Evolutionary conservation across 2,797 vertebrate species (phyloP).

Genomic region (Falco concolor): DNA sequence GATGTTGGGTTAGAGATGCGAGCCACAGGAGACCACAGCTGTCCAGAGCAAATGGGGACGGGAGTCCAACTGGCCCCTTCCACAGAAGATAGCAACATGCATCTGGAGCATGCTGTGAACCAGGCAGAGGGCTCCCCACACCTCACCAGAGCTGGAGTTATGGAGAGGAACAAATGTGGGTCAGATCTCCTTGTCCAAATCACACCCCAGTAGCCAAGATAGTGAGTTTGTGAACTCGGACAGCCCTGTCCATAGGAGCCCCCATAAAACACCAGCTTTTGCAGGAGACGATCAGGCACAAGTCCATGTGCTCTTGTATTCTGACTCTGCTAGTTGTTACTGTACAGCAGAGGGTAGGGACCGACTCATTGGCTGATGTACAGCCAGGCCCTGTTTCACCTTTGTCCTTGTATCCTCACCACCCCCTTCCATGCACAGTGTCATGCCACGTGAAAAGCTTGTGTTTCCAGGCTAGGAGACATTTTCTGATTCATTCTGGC

Average conservation of each 20-base stretch:
- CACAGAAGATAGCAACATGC: neutral
- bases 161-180: accelerated
- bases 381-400: neutral
- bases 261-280: neutral
- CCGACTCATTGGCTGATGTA: neutral
- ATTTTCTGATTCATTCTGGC: neutral
- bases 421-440: neutral
- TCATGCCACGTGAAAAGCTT: neutral
- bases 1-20: neutral
- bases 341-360: neutral
- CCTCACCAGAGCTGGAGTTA: neutral
- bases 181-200: neutral
- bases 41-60: neutral
- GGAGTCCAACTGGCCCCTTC: neutral
- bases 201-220: neutral
- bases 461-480: neutral
- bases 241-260: neutral
- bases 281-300: neutral
- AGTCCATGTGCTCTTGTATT: neutral
- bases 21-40: neutral
- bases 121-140: neutral
- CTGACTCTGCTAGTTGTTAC: neutral
- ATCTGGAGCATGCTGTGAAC: neutral
- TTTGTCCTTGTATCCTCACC: neutral
- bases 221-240: neutral